A percentile compares a stretch with the other conserved stretches of the same genome.
Conservation (phyloP, 2,797 vertebrate species). For the Lagorchestes hirsutus region DNA sequence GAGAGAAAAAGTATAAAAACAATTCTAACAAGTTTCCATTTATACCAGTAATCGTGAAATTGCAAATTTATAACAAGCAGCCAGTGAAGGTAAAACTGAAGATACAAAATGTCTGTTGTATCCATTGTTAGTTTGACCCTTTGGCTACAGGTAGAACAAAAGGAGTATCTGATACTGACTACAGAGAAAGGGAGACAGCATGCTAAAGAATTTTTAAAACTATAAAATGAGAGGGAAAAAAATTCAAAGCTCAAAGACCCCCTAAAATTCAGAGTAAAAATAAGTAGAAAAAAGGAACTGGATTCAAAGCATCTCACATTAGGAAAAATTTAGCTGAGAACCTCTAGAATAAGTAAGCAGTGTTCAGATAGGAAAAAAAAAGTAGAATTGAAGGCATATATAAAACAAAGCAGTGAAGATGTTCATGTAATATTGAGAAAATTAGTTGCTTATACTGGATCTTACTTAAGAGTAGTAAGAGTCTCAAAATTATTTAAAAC, state of each 20-base stretch:
- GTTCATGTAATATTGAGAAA: neutral
- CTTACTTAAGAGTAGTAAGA: conserved; percentile 42
- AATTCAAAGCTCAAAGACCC: neutral
- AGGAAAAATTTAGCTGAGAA: neutral
- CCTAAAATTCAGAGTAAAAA: neutral
- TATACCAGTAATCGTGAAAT: conserved; percentile 33
- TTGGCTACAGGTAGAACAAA: neutral
- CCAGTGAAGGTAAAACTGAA: conserved; percentile 47
- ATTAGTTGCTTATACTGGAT: neutral
- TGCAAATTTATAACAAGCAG: conserved; percentile 45
- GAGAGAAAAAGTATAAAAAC: conserved; percentile 15
- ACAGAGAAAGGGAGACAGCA: neutral
- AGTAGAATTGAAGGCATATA: neutral
- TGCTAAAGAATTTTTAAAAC: neutral
- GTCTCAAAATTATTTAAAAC: conserved; percentile 22
- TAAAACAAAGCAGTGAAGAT: neutral
- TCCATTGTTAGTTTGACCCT: conserved; percentile 40
- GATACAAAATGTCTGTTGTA: conserved; percentile 29
- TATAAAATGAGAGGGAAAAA: neutral
- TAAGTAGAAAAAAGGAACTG: neutral
- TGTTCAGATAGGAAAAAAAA: neutral
- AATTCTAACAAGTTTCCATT: conserved; percentile 52
- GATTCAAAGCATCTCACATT: neutral
- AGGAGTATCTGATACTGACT: neutral
- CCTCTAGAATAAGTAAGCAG: neutral